phyloP scores from a whole-genome alignment of 2,888 invertebrate species.

The Toxonevra muliebris region DNA sequence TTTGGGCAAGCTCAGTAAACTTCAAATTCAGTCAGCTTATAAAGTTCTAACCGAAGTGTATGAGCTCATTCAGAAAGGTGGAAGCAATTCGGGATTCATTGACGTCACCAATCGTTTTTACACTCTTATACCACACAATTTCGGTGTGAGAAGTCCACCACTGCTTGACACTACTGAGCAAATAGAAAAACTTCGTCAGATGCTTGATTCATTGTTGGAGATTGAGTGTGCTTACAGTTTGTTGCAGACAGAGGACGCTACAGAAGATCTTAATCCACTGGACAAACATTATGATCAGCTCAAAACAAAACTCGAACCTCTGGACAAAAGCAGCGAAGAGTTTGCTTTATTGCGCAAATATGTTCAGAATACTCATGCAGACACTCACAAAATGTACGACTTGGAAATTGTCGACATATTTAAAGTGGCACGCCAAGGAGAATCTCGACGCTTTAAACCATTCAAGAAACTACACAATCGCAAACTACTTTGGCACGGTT shows the following conservation, averaged over 20 bases:
- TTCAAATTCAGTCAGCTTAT: conserved; percentile 89
- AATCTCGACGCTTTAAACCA: conserved; percentile 83
- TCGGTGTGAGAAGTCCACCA: conserved; percentile 85
- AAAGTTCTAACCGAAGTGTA: conserved; percentile 78
- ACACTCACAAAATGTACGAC: conserved; percentile 82
- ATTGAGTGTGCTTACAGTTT: conserved; percentile 95
- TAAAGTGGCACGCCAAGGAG: conserved; percentile 79
- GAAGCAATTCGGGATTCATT: conserved; percentile 69
- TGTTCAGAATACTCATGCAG: conserved; percentile 90
- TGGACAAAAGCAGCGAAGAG: conserved; percentile 76
- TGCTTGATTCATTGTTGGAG: conserved; percentile 93
- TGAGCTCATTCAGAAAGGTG: conserved; percentile 68
- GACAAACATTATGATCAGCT: conserved; percentile 90
- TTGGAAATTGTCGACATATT: conserved; percentile 73
- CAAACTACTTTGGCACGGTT: conserved; percentile 96
- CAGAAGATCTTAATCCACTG: conserved; percentile 70
- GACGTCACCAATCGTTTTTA: conserved; percentile 95
- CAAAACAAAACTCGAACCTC: conserved; percentile 79
- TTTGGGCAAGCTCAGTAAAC: conserved; percentile 91
- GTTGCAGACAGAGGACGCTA: conserved; percentile 69
- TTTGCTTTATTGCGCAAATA: conserved; percentile 80
- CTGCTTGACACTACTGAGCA: conserved; percentile 79
- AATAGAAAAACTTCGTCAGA: conserved; percentile 77
- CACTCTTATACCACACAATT: conserved; percentile 94
- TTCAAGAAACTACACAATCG: conserved; percentile 88